Evolutionary conservation across 1,140 invertebrate genomes (phyloP), one percentile per base, ranked within the genome.

Genomic region (Heterodera carotae): DNA sequence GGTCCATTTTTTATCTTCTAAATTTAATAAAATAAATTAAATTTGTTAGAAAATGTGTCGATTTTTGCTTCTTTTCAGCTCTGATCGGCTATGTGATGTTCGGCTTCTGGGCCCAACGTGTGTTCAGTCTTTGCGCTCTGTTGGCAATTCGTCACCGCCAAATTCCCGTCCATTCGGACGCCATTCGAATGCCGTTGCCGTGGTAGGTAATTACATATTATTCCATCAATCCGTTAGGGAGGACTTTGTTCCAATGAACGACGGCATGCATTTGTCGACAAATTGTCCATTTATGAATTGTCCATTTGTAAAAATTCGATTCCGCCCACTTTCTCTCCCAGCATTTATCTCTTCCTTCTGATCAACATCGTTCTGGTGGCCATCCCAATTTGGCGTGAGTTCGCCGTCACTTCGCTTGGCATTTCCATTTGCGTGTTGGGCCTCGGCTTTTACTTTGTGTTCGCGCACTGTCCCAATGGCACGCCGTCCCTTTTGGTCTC

Each of bases 61-160:
- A n/a, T n/a, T 69, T 27, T 27, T 27, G 12, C 53, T 25, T 43
- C n/a, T 15, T 36, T 69, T 43, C 43, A 71, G 76, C 84, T n/a
- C 76, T 88, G n/a, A 88, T 88, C 75, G 80, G 83, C 25, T 88
- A 88, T 73, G 86, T 88, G 0, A 88, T 87, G 81, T 88, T 88
- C 75, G 85, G 86, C 34, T 87, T 86, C 68, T 86, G 85, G 85
- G 86, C 86, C 33, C 85, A 86, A 69, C 60, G 85, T 29, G 84
- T 86, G 36, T 88, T 88, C 77, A 74, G 53, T 27, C 72, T 74
- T 0, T 74, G 56, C 36, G 72, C 72, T 59, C 78, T 85, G 25
- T 68, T 85, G 15, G 75, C 80, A 31, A 86, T 86, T 48, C 75
- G 85, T 15, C 77, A 88, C 76, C 77, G 84, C 8, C 64, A 73